A percentile compares a stretch with the other conserved stretches of the same genome.
These are phyloP conservation scores for Aptenodytes forsteri DNA, from an alignment of 2,113 vertebrate species.

Conservation along the genomic window DNA sequence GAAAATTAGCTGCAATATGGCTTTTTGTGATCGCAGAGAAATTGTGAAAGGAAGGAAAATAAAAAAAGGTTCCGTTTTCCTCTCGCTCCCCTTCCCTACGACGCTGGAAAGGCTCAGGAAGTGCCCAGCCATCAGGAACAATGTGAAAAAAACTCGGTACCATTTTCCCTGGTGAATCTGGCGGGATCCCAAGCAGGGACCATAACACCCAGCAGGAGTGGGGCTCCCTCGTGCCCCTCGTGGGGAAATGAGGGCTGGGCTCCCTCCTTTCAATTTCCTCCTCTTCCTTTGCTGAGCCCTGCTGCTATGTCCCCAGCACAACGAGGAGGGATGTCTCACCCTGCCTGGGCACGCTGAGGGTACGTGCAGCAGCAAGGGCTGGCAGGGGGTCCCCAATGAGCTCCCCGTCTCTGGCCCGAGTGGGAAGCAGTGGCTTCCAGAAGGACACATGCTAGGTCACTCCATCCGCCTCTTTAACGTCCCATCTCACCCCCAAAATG, in stretches of 20 bases:
- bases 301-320: neutral
- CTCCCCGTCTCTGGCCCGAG: neutral
- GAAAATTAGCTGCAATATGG: slow-evolving; percentile 77
- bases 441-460: neutral
- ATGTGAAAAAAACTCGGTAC: slow-evolving; percentile 56
- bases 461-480: neutral
- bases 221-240: neutral
- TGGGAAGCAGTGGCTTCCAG: neutral
- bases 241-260: neutral
- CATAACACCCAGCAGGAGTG: neutral
- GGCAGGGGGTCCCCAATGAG: neutral
- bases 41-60: slow-evolving; percentile 72
- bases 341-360: neutral
- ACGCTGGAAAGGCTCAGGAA: slow-evolving; percentile 79
- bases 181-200: slow-evolving; percentile 55
- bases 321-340: neutral
- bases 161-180: slow-evolving; percentile 74
- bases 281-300: neutral
- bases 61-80: slow-evolving; percentile 72
- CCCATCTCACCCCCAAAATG: neutral
- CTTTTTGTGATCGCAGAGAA: slow-evolving; percentile 76
- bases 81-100: slow-evolving; percentile 72
- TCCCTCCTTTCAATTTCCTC: neutral
- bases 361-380: neutral
- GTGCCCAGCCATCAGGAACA: slow-evolving; percentile 78